Evolutionary conservation across 2,113 vertebrate species (phyloP).

Genomic region (Peromyscus polionotus): DNA sequence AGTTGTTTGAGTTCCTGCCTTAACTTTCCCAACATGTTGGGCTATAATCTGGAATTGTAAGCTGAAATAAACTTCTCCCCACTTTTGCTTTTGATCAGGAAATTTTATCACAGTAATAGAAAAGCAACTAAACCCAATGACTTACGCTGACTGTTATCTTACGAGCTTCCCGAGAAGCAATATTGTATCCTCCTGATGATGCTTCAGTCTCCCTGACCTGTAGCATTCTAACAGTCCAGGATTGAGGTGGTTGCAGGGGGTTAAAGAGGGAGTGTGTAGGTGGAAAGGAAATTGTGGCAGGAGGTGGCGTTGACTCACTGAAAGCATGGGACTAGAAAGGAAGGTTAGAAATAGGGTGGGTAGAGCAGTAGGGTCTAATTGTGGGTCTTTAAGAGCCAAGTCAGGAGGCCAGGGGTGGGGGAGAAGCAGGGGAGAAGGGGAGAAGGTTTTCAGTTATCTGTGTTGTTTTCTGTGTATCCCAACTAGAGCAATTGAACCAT

Average conservation of each 20-base stretch:
- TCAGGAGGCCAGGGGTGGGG: neutral
- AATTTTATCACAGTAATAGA: neutral
- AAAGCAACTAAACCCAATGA: neutral
- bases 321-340: conserved; percentile 25
- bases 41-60: neutral
- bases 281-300: conserved; percentile 55
- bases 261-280: neutral
- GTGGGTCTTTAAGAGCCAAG: neutral
- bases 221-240: neutral
- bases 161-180: neutral
- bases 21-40: neutral
- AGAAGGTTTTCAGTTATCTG: neutral
- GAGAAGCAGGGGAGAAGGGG: neutral
- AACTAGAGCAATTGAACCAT: neutral
- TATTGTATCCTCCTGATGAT: neutral
- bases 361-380: conserved; percentile 21
- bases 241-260: neutral
- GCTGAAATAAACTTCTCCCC: neutral
- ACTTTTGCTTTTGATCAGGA: neutral
- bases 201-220: neutral
- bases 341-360: conserved; percentile 12
- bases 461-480: neutral
- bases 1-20: neutral
- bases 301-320: conserved; percentile 20
- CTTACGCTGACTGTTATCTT: conserved; percentile 18